Base-by-base conservation (phyloP, 2,888 invertebrate genomes). In the Agapetus fuscipes region DNA sequence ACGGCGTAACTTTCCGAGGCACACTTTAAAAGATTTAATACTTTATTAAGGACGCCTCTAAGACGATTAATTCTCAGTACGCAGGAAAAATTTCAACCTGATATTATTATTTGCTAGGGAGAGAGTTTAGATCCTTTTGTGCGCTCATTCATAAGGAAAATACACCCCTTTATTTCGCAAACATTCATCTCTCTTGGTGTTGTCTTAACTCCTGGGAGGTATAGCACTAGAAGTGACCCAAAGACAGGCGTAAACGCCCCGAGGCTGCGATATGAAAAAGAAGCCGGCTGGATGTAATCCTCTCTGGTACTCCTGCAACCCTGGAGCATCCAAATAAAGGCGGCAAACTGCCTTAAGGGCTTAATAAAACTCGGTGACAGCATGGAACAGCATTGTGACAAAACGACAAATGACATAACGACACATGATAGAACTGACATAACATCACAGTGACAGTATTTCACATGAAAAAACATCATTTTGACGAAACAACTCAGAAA, bases 231-330 rank as follows among this genome's bases (percentile, higher is more conserved):
- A 46, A 40, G 43, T 46, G 46, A 46, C 46, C 46, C 46, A 39
- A 46, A 46, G 43, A 43, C 31, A 40, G 41, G 33, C 37, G 43
- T 46, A 43, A 46, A 39, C 30, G 36, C 41, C 39, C 43, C 34
- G 32, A 41, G 41, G 41, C 37, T 4, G 33, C 41, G 46, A 46
- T 43, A 43, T 46, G 43, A 46, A 46, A 43, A 46, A 43, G 46
- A 27, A 41, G 32, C 25, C 27, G 15, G 15, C 26, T 24, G 29
- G 37, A 37, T 20, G 9, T 20, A 4, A 9, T 9, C 9, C 5
- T 9, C 5, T 9, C 20, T 9, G 20, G 9, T 20, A 4, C 20
- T 9, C 9, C 9, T 20, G 9, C 20, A 20, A 9, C 20, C 20
- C 9, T 9, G 4, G 20, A 20, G 20, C 5, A 20, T 9, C 20